Base-by-base conservation (phyloP, 2,113 vertebrate genomes). In the Oostethus manadensis region DNA sequence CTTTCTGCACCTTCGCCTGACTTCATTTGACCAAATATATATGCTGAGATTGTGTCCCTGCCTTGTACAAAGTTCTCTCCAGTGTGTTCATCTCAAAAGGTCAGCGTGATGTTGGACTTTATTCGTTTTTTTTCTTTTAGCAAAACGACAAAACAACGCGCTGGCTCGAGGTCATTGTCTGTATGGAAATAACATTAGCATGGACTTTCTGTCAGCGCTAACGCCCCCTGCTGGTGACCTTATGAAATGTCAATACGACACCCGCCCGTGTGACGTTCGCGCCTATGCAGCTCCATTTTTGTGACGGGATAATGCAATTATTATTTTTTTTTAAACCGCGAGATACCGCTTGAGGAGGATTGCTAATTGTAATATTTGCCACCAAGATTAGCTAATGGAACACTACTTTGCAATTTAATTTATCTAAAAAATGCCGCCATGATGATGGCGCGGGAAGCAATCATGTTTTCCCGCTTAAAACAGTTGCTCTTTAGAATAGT, bases 201-300 rank as follows among this genome's bases (percentile, higher is more conserved):
- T 38, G 8, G 35, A 55, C 53, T 55, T 54, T 29, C 29, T 20
- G 51, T 54, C 29, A 10, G 9, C 18, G 35, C 35, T 40, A 40
- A 40, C 53, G 40, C 53, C 53, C 53, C 18, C 53, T 55, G 35
- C 53, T 55, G 53, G 53, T 16, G 53, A 55, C 53, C 35, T 55
- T 55, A 21, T 7, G 33, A 55, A 55, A 55, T 55, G 53, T 55
- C 53, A 55, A 40, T 40, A 40, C 4, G 35, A 40, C 53, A 40
- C 11, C 11, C 13, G 2, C 29, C 17, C 17, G n/a, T 54, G 18
- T 54, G 29, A 20, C 35, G 38, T 40, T 55, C 51, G 20, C 51
- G 35, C 29, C 17, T 20, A 40, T 42, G 21, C 33, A 55, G 18
- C 10, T 42, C 20, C 10, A 2, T 15, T n/a, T 42, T 10, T 40